These are phyloP conservation scores for Cyprinodon diabolis DNA, from an alignment of 2,797 vertebrate species.

Conservation along the genomic window DNA sequence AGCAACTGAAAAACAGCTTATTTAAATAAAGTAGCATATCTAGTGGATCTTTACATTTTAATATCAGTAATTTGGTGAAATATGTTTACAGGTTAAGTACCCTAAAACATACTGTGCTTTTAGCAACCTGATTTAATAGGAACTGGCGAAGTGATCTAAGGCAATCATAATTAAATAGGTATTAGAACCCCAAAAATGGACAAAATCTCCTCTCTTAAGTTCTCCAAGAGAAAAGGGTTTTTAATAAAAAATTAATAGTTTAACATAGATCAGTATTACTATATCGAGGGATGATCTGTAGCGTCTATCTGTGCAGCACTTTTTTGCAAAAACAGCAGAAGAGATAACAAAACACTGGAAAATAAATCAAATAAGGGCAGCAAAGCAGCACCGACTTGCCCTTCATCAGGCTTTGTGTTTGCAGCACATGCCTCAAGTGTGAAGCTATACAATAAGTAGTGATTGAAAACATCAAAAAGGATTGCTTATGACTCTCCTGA, in stretches of 20 bases:
- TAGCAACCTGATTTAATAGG: too few relatives aligned
- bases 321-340: slow-evolving; percentile 24
- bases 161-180: background rate
- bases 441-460: slow-evolving; percentile 47
- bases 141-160: background rate
- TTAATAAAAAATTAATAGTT: background rate
- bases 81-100: background rate
- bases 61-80: too few relatives aligned
- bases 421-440: slow-evolving; percentile 42
- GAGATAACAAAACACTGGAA: slow-evolving; percentile 20
- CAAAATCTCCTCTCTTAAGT: background rate
- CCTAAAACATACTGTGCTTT: too few relatives aligned
- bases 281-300: slow-evolving; percentile 36
- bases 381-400: slow-evolving; percentile 27
- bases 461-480: slow-evolving; percentile 66
- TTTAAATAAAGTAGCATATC: too few relatives aligned
- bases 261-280: background rate
- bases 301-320: slow-evolving; percentile 55
- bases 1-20: too few relatives aligned
- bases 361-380: slow-evolving; percentile 36
- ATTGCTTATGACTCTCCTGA: slow-evolving; percentile 37
- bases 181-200: background rate
- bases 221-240: background rate
- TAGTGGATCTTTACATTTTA: too few relatives aligned
- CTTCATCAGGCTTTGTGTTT: slow-evolving; percentile 54